Conservation (phyloP, 2,888 invertebrate species). For the Zaprionus lineosus region DNA sequence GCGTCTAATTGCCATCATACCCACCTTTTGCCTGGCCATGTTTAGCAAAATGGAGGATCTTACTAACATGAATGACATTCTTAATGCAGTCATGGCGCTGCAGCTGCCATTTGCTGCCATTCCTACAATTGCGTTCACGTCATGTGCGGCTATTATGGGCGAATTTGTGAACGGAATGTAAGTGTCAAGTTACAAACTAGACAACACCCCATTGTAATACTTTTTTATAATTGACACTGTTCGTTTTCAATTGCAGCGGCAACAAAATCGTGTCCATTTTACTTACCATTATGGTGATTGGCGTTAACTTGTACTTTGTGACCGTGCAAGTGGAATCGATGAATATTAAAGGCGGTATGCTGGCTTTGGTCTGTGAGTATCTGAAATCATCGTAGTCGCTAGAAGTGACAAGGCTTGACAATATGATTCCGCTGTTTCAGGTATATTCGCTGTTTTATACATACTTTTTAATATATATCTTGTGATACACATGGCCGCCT, state of each 20-base stretch:
- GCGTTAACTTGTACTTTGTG: constrained; percentile 91
- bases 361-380: constrained; percentile 83
- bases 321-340: constrained; percentile 85
- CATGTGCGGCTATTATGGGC: constrained; percentile 90
- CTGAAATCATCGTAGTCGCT: background rate
- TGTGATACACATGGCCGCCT: constrained; percentile 88
- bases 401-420: background rate
- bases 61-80: constrained; percentile 91
- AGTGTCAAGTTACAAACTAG: constrained; percentile 82
- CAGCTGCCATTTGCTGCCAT: constrained; percentile 94
- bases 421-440: constrained; percentile 51
- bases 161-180: constrained; percentile 92
- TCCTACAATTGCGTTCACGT: constrained; percentile 93
- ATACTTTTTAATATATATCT: constrained; percentile 89
- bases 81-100: constrained; percentile 93
- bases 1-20: constrained; percentile 90
- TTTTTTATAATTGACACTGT: too few relatives aligned
- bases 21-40: constrained; percentile 88
- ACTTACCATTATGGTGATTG: constrained; percentile 88
- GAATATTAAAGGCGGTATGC: constrained; percentile 81
- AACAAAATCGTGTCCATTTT: constrained; percentile 88
- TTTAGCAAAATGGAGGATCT: constrained; percentile 87
- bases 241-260: constrained; percentile 84
- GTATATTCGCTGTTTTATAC: constrained; percentile 87
- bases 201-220: too few relatives aligned